phyloP scores from a whole-genome alignment of 2,797 vertebrate species.

The Alfaro cultratus region DNA sequence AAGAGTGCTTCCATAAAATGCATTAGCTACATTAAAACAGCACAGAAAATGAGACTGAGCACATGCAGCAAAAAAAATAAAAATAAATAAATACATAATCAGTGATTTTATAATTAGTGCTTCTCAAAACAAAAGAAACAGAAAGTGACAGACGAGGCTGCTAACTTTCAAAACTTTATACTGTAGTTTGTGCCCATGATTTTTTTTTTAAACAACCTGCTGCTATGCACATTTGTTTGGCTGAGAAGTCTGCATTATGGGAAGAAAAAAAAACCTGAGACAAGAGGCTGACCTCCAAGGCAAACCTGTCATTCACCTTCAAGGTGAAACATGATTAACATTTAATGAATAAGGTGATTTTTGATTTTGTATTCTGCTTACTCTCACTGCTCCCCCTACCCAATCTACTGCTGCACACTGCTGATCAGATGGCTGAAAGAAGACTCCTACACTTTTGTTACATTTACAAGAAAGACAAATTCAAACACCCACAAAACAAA shows the following conservation, averaged over 20 bases:
- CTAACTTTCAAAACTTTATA: background rate
- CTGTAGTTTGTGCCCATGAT: background rate
- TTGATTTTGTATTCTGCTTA: background rate
- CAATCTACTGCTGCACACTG: background rate
- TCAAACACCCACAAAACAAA: background rate
- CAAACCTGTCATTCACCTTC: background rate
- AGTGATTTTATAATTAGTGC: constrained; percentile 42
- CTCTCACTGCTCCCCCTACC: background rate
- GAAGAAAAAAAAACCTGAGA: background rate
- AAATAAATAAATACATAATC: constrained; percentile 2
- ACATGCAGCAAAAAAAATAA: constrained; percentile 58
- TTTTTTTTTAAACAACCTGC: background rate
- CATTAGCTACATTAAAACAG: constrained; percentile 41
- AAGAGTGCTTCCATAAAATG: constrained; percentile 62
- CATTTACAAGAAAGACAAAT: background rate
- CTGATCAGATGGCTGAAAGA: too few relatives aligned
- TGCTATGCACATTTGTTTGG: background rate
- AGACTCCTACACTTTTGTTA: background rate
- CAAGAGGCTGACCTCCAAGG: background rate
- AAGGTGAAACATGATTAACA: background rate
- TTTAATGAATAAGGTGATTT: background rate
- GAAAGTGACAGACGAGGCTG: background rate
- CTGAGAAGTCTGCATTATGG: background rate
- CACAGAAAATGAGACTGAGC: constrained; percentile 42
- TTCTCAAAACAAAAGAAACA: constrained; percentile 23